phyloP scores from a whole-genome alignment of 92 coral and sea anemone species.

The Actinostola sp. region DNA sequence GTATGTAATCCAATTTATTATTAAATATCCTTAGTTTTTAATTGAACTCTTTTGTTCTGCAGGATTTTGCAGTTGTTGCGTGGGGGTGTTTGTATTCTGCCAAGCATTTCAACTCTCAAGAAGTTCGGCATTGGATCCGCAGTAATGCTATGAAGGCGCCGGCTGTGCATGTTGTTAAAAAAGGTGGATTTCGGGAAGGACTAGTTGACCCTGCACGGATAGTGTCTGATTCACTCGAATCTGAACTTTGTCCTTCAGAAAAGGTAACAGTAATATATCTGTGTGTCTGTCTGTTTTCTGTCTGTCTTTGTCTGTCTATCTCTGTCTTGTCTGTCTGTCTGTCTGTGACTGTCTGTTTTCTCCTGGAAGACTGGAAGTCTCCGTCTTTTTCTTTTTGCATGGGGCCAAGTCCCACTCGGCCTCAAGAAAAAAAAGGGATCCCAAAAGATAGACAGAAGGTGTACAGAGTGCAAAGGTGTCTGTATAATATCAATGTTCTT shows the following conservation, averaged over 20 bases:
- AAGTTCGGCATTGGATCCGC: constrained; percentile 77
- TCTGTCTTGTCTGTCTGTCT: background rate
- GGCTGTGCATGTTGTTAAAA: constrained; percentile 78
- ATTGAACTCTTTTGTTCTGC: background rate
- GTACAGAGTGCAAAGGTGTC: too few species aligned
- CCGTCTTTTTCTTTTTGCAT: too few species aligned
- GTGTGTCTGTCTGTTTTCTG: background rate
- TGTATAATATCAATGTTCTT: background rate
- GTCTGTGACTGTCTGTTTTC: too few species aligned
- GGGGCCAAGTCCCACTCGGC: too few species aligned
- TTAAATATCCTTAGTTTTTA: background rate
- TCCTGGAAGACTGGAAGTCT: too few species aligned
- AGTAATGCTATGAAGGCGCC: constrained; percentile 86
- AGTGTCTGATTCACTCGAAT: constrained; percentile 78
- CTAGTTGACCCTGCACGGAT: constrained; percentile 63
- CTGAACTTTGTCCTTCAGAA: constrained; percentile 77
- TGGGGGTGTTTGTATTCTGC: constrained; percentile 94
- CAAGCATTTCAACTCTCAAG: constrained; percentile 62
- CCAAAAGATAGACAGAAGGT: too few species aligned
- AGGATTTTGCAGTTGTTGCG: constrained; percentile 96
- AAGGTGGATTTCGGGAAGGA: constrained; percentile 73
- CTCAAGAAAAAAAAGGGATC: too few species aligned
- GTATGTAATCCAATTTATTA: too few species aligned
- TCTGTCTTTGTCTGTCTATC: background rate
- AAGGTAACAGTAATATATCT: constrained; percentile 16